Evolutionary conservation across 2,113 vertebrate species (phyloP), one percentile per base, ranked within the genome.

Genomic region (Pseudolaguvia tuberculata): DNA sequence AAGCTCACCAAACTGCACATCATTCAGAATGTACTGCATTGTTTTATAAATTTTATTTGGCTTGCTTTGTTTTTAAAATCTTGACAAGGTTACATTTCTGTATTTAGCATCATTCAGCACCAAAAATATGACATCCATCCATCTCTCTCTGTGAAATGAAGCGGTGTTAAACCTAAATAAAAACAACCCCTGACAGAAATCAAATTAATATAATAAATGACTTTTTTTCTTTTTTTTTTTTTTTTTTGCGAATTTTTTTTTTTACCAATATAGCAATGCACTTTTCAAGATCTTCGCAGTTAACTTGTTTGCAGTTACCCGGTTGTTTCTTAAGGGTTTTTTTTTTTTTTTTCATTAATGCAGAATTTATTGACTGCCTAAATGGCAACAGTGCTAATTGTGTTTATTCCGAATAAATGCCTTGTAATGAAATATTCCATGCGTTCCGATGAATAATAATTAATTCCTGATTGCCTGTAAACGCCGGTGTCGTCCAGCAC

Each of bases 361-460:
- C 20, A 39, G 21, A 52, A 51, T 23, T 15, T 75, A 31, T 25
- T 23, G 55, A 76, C 55, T 69, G 42, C 45, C 53, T 69, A 76
- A 48, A 14, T 27, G 35, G 45, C 25, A 14, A 35, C 45, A 51
- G 39, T 50, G 25, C 39, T 65, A 14, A 1, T 66, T 23, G 27
- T 27, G 35, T 74, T 66, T 29, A 66, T 42, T 47, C 23, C 29
- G 66, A 55, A 59, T 42, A 12, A 63, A 74, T 25, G 31, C 61
- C 53, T 57, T 76, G 14, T 68, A 18, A 15, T 50, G 13, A 58
- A 35, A 67, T 48, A 17, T 61, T 56, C 62, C 27, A 55, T 53
- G 42, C 56, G 18, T 27, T 39, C 48, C 25, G 18, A 14, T 4
- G 0, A 10, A 6, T 1, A n/a, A 10, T n/a, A 45, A 66, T 12